phyloP scores from a whole-genome alignment of 2,888 invertebrate species.

The Trileptium ribeirensis region DNA sequence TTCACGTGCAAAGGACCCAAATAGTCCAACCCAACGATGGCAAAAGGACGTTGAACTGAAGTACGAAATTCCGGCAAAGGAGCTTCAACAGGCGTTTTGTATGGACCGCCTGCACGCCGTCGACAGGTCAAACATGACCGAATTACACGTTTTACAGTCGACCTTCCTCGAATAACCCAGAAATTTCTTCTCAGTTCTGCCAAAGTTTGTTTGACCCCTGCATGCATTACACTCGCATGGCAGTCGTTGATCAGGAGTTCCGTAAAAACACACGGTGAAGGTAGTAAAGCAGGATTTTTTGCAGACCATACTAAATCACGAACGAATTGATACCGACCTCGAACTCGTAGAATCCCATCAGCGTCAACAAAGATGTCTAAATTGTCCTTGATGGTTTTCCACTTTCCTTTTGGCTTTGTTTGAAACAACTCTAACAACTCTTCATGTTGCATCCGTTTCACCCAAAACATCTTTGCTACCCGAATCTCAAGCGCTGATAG shows the following conservation, averaged over 20 bases:
- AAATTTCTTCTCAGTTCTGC: not conserved
- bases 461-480: not conserved
- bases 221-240: not conserved
- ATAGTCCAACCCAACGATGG: not conserved
- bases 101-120: not conserved
- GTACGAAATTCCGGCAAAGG: not conserved
- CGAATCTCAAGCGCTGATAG: not conserved
- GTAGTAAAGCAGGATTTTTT: not conserved
- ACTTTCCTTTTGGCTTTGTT: not conserved
- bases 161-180: not conserved
- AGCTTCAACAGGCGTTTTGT: not conserved
- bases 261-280: not conserved
- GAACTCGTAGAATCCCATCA: not conserved
- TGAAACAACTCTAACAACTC: not conserved
- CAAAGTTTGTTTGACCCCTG: not conserved
- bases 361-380: not conserved
- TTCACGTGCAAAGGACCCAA: not conserved
- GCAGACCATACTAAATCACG: not conserved
- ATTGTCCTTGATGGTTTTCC: not conserved
- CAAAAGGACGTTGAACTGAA: not conserved
- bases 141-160: not conserved
- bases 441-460: not conserved
- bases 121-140: not conserved
- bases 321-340: not conserved
- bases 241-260: not conserved